Conservation (phyloP, 2,888 invertebrate genomes). For the Anoncus sp. region DNA sequence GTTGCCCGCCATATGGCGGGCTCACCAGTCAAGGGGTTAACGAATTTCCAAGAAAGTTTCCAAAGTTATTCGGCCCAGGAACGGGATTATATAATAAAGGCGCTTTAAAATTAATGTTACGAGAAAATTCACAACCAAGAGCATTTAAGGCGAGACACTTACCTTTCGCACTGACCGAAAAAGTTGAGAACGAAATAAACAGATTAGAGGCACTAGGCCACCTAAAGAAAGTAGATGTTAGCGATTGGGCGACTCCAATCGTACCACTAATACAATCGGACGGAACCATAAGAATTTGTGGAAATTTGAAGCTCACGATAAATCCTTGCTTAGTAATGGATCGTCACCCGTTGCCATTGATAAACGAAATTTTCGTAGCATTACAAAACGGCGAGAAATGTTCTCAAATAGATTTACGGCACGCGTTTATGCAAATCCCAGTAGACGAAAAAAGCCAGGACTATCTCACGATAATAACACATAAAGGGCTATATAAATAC, state of each 20-base stretch:
- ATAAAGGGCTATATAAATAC: slow-evolving; percentile 27
- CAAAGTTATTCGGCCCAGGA: slow-evolving; percentile 53
- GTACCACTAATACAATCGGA: slow-evolving; percentile 73
- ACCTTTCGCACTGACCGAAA: too few relatives aligned
- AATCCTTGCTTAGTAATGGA: slow-evolving; percentile 69
- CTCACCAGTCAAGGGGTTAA: too few relatives aligned
- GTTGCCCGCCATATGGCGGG: too few relatives aligned
- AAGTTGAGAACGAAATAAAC: slow-evolving; percentile 4
- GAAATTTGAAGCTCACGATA: too few relatives aligned
- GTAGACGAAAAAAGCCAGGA: slow-evolving; percentile 54
- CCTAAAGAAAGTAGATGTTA: slow-evolving; percentile 57
- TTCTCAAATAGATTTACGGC: slow-evolving; percentile 3
- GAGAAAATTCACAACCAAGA: slow-evolving; percentile 59
- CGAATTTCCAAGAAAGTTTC: too few relatives aligned
- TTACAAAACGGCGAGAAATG: slow-evolving; percentile 7
- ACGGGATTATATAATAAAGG: slow-evolving; percentile 60
- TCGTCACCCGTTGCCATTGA: slow-evolving; percentile 69
- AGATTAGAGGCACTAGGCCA: slow-evolving; percentile 9
- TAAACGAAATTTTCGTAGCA: slow-evolving; percentile 3
- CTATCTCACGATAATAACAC: too few relatives aligned
- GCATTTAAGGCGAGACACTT: slow-evolving; percentile 67
- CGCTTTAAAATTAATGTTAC: slow-evolving; percentile 56
- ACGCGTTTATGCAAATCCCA: slow-evolving; percentile 7
- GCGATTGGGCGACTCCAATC: slow-evolving; percentile 76
- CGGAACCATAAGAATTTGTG: slow-evolving; percentile 68